phyloP scores from a whole-genome alignment of 2,113 vertebrate species.

The Spheniscus mendiculus region DNA sequence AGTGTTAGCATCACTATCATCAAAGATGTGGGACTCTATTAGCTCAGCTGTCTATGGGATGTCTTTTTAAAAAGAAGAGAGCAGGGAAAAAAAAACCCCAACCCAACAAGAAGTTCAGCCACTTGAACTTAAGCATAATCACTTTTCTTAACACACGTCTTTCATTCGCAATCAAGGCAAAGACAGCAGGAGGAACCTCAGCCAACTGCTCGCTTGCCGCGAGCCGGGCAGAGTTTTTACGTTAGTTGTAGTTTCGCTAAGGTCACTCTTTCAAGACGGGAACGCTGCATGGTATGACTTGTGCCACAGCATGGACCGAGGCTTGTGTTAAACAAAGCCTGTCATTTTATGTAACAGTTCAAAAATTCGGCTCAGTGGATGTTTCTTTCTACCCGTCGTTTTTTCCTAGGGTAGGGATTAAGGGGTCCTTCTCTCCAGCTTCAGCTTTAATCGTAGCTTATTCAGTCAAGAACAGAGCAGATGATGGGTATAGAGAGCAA shows the following conservation, averaged over 20 bases:
- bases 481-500: neutral
- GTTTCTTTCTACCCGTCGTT: neutral
- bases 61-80: slow-evolving; percentile 56
- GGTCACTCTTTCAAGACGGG: neutral
- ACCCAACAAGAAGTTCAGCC: slow-evolving; percentile 24
- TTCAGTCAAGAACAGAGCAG: neutral
- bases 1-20: slow-evolving; percentile 72
- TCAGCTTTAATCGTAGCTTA: neutral
- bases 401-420: neutral
- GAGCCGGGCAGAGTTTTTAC: neutral
- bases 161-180: slow-evolving; percentile 23
- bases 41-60: slow-evolving; percentile 68
- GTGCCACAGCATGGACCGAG: neutral
- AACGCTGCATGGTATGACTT: neutral
- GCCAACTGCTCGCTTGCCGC: neutral
- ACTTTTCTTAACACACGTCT: slow-evolving; percentile 10
- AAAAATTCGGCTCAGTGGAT: neutral
- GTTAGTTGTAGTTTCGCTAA: neutral
- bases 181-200: neutral
- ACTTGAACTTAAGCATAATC: slow-evolving; percentile 46
- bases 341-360: neutral
- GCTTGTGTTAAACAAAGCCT: neutral
- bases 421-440: neutral
- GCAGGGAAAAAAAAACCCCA: neutral
- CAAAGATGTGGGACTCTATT: slow-evolving; percentile 76